phyloP scores from a whole-genome alignment of 1,140 invertebrate genomes.

The Elymnias hypermnestra region DNA sequence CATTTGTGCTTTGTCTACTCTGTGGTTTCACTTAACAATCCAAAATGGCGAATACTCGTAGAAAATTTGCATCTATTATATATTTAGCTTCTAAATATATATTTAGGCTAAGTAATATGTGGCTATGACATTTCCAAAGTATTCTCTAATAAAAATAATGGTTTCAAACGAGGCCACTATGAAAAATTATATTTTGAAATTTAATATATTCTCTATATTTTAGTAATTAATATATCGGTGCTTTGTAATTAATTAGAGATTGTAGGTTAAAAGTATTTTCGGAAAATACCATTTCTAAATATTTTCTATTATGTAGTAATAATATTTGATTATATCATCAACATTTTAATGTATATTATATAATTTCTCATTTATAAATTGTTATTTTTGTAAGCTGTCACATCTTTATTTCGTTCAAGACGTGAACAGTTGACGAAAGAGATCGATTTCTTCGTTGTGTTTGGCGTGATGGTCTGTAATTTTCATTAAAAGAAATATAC shows the following conservation, averaged over 20 bases:
- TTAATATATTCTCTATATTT: background rate
- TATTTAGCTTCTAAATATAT: slow-evolving; percentile 56
- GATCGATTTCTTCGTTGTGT: background rate
- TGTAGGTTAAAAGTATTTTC: background rate
- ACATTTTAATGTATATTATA: too few relatives aligned
- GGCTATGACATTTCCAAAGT: slow-evolving; percentile 66
- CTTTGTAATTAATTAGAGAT: background rate
- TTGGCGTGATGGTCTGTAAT: background rate
- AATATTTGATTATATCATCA: too few relatives aligned
- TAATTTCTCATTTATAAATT: too few relatives aligned
- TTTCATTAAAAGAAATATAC: too few relatives aligned
- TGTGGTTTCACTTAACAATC: too few relatives aligned
- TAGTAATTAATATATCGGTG: background rate
- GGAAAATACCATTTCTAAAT: too few relatives aligned
- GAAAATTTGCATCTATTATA: slow-evolving; percentile 28
- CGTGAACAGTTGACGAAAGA: slow-evolving; percentile 44
- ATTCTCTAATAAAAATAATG: slow-evolving; percentile 4
- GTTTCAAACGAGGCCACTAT: background rate
- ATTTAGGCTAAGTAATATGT: slow-evolving; percentile 38
- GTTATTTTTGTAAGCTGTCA: slow-evolving; percentile 40
- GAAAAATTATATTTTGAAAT: background rate
- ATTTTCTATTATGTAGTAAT: too few relatives aligned
- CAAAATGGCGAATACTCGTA: background rate
- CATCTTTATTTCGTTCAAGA: slow-evolving; percentile 58
- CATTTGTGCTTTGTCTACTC: too few relatives aligned